Base-by-base conservation (phyloP, 2,888 invertebrate species). In the Synergus umbraculus region DNA sequence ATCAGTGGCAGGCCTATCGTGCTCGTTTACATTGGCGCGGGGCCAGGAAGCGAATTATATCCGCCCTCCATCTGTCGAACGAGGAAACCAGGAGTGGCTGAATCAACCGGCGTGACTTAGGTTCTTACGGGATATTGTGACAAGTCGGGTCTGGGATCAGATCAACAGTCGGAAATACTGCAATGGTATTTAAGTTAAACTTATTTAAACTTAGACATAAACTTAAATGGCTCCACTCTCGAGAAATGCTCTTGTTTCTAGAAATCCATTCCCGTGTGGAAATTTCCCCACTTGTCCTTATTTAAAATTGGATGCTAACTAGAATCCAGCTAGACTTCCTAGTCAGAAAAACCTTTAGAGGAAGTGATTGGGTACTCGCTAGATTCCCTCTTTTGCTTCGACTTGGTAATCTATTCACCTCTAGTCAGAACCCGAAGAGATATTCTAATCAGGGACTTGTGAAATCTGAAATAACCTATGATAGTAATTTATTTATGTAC, bases 51-150 rank as follows among this genome's bases (percentile, higher is more conserved):
- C 54, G 76, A 76, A 78, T 64, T 69, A 65, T 65, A 76, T 76
- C 76, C 76, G 78, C 65, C 76, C 73, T 76, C 78, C 64, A 64
- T 54, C 43, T 44, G 44, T 22, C 18, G 76, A 76, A 69, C 78
- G 78, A 78, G 65, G 78, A 78, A 78, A 78, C 64, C 76, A 76
- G 76, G 78, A 78, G 78, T 78, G 78, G 65, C 78, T 65, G 78
- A 76, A 78, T 73, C 60, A 78, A 49, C n/a, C 43, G 67, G 46
- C 67, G 69, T 78, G 73, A 78, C 78, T 78, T 69, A 69, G 29
- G 63, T 12, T 69, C 46, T 44, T 67, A 22, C 46, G 67, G 44
- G 18, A 64, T 46, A 58, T 65, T 41, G 44, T 63, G 78, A 69
- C 67, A 67, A 78, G 78, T 78, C 49, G 58, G 66, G n/a, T 15